These are phyloP conservation scores for Mylabris sibirica DNA, from an alignment of 2,888 invertebrate genomes.

Conservation along the genomic window DNA sequence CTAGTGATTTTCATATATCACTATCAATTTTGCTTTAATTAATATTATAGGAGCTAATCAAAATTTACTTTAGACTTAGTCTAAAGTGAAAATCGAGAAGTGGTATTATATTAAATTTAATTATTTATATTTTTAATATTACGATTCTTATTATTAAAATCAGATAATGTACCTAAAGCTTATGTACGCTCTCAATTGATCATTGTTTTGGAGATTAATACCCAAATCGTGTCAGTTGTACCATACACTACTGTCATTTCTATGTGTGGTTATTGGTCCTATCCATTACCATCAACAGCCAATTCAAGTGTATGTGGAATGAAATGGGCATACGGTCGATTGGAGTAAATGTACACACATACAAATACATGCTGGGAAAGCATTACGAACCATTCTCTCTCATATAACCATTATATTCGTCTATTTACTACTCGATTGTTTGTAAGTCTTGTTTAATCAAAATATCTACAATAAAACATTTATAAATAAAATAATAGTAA, in stretches of 20 bases:
- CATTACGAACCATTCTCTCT: constrained; percentile 4
- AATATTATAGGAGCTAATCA: not conserved
- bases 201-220: constrained; percentile 31
- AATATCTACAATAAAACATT: not conserved
- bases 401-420: constrained; percentile 18
- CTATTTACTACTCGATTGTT: constrained; percentile 4
- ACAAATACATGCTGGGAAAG: constrained; percentile 7
- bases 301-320: constrained; percentile 29
- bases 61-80: too few species aligned
- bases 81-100: too few species aligned
- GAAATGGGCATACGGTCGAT: constrained; percentile 31
- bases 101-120: too few species aligned
- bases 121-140: too few species aligned
- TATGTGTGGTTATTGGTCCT: constrained; percentile 25
- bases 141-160: not conserved
- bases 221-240: constrained; percentile 30
- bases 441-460: not conserved
- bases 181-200: constrained; percentile 24
- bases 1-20: constrained; percentile 37
- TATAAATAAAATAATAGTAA: not conserved
- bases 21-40: constrained; percentile 40
- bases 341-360: constrained; percentile 24
- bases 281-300: constrained; percentile 31
- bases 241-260: constrained; percentile 21
- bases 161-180: not conserved